Evolutionary conservation across 2,888 invertebrate species (phyloP).

Genomic region (Dryomyza anilis): DNA sequence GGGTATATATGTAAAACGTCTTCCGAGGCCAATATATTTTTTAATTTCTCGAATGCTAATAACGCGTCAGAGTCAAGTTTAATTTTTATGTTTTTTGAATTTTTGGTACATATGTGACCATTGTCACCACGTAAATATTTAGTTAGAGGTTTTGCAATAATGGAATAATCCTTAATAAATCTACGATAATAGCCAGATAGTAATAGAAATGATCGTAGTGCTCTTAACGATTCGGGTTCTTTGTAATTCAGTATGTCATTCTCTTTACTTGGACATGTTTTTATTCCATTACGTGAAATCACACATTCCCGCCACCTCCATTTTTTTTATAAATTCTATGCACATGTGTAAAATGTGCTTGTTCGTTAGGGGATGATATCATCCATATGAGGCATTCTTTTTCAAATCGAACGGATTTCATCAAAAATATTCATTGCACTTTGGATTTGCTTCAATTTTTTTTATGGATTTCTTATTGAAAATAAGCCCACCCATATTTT

Average conservation of each 20-base stretch:
- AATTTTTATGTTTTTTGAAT: conserved; percentile 29
- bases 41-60: conserved; percentile 29
- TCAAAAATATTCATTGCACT: too few relatives aligned
- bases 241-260: conserved; percentile 28
- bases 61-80: conserved; percentile 25
- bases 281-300: conserved; percentile 25
- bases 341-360: conserved; percentile 23
- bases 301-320: conserved; percentile 30
- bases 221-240: conserved; percentile 19
- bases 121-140: conserved; percentile 30
- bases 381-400: too few relatives aligned
- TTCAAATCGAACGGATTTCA: too few relatives aligned
- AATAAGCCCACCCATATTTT: too few relatives aligned
- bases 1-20: conserved; percentile 23
- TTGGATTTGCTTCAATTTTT: too few relatives aligned
- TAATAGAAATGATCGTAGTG: conserved; percentile 23
- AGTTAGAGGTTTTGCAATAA: conserved; percentile 30
- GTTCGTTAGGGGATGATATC: too few relatives aligned
- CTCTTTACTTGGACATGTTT: conserved; percentile 27
- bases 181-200: too few relatives aligned
- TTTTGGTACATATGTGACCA: conserved; percentile 15
- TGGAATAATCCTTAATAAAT: too few relatives aligned
- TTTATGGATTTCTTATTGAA: too few relatives aligned
- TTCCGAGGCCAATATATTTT: conserved; percentile 24
- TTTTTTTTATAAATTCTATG: conserved; percentile 18